These are phyloP conservation scores for Yponomeuta evonymella DNA, from an alignment of 2,888 invertebrate genomes.

Conservation along the genomic window DNA sequence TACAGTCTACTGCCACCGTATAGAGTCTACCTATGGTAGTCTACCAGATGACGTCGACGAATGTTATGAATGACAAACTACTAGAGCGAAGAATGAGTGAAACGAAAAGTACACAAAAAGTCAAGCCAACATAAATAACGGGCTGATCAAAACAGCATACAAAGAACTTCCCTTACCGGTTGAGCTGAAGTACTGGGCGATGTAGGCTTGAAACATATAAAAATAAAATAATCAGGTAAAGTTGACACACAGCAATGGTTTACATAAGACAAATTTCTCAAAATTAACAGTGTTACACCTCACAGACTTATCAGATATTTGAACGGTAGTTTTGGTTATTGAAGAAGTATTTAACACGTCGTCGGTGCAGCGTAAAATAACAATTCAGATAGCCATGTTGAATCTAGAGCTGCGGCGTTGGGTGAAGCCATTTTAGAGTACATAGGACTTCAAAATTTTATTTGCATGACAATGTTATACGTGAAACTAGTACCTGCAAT, in stretches of 20 bases:
- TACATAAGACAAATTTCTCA: no score
- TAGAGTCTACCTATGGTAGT: no score
- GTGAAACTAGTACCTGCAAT: no score
- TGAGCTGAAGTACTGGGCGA: slow-evolving; percentile 66
- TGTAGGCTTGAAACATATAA: slow-evolving; percentile 57
- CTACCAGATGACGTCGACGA: no score
- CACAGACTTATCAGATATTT: neutral
- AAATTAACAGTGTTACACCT: no score
- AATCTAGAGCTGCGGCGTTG: no score
- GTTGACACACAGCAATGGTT: neutral
- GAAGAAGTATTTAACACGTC: neutral
- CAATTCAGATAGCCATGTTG: neutral
- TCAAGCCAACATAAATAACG: neutral
- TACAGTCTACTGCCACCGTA: no score
- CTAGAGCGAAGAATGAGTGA: neutral
- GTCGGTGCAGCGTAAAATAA: neutral
- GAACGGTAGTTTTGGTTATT: neutral
- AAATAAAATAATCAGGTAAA: slow-evolving; percentile 20
- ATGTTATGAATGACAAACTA: no score
- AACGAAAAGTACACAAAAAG: no score
- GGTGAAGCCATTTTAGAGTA: no score
- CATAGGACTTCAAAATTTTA: no score
- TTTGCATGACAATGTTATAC: no score
- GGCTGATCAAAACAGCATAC: neutral
- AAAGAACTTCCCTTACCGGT: slow-evolving; percentile 46